Conservation (phyloP, 2,113 vertebrate species). For the Apteryx mantelli region DNA sequence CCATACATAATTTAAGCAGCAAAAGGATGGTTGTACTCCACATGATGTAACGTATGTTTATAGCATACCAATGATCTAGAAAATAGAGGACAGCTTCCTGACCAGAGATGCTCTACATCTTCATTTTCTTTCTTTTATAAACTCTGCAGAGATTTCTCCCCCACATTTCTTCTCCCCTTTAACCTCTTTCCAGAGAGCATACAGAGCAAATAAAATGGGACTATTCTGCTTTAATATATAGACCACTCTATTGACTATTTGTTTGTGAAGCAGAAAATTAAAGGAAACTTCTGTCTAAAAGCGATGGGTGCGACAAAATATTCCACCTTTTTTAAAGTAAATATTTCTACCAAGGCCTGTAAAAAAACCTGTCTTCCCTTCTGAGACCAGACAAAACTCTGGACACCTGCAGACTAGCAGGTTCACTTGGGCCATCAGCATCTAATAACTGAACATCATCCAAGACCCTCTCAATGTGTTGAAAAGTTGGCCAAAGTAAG, state of each 20-base stretch:
- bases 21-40: not conserved
- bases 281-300: not conserved
- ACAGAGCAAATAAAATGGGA: not conserved
- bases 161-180: not conserved
- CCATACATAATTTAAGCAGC: not conserved
- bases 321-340: not conserved
- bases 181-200: not conserved
- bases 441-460: accelerated
- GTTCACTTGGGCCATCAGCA: accelerated
- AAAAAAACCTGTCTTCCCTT: not conserved
- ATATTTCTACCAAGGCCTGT: not conserved
- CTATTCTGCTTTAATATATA: not conserved
- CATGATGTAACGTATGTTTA: not conserved
- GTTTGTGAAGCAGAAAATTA: not conserved
- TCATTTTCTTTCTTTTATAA: not conserved
- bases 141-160: not conserved
- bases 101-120: not conserved
- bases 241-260: not conserved
- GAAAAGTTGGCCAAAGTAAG: accelerated
- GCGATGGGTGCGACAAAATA: not conserved
- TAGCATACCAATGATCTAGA: not conserved
- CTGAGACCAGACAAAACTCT: not conserved
- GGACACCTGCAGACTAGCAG: not conserved
- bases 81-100: not conserved
- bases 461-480: accelerated